Evolutionary conservation across 2,113 vertebrate genomes (phyloP).

Genomic region (Hyperopisus bebe): DNA sequence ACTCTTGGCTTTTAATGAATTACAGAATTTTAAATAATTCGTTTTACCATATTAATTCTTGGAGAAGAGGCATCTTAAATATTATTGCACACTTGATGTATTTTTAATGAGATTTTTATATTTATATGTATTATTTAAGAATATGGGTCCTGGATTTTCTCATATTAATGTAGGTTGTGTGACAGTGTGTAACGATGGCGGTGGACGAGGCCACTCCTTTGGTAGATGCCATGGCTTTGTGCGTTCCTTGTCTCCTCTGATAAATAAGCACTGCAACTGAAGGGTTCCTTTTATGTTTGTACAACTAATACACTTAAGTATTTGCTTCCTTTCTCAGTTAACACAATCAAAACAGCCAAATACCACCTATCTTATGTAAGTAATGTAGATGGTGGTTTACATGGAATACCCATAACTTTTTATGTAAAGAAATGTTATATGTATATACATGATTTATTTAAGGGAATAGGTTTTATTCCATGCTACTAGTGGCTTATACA

Average conservation of each 20-base stretch:
- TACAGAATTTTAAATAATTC: background rate
- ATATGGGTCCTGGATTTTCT: slow-evolving; percentile 3
- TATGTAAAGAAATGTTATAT: background rate
- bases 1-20: background rate
- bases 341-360: background rate
- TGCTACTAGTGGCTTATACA: background rate
- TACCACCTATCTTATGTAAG: background rate
- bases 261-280: background rate
- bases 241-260: background rate
- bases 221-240: background rate
- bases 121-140: slow-evolving; percentile 17
- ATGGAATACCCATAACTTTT: background rate
- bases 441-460: background rate
- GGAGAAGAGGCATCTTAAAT: background rate
- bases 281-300: background rate
- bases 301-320: background rate
- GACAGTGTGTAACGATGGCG: background rate
- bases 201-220: background rate
- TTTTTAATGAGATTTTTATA: background rate
- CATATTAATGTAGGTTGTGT: background rate
- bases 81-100: background rate
- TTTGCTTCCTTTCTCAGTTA: background rate
- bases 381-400: background rate
- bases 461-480: background rate
- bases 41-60: slow-evolving; percentile 6